These are phyloP conservation scores for Scolopax rusticola DNA, from an alignment of 2,797 vertebrate species.

Conservation along the genomic window DNA sequence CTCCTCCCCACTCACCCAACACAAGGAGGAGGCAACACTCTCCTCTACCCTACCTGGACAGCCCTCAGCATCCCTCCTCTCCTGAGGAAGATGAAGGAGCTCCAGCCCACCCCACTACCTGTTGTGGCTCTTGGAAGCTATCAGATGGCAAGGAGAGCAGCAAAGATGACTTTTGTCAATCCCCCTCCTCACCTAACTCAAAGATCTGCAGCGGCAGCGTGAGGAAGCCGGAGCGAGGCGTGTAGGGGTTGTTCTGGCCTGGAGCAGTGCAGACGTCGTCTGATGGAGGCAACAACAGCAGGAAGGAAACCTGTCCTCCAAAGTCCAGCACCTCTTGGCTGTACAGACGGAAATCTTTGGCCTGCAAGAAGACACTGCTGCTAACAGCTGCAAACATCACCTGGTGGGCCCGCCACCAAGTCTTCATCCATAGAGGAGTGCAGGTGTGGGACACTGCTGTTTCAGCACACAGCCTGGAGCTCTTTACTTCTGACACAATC, in stretches of 20 bases:
- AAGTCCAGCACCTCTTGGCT: slow-evolving; percentile 92
- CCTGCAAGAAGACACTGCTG: slow-evolving; percentile 74
- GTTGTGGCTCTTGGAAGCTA: not conserved
- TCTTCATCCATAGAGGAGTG: not conserved
- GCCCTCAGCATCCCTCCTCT: not conserved
- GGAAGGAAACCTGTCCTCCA: slow-evolving; percentile 89
- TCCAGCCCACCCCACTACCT: not conserved
- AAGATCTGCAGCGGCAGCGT: slow-evolving; percentile 92
- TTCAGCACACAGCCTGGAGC: not conserved
- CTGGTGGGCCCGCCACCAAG: not conserved
- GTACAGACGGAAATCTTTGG: slow-evolving; percentile 91
- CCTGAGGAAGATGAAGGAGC: not conserved
- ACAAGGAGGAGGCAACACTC: not conserved
- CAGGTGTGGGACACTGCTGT: not conserved
- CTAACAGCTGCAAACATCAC: not conserved
- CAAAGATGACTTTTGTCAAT: not conserved
- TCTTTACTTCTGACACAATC: not conserved
- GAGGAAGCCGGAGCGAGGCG: slow-evolving; percentile 88
- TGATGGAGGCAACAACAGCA: slow-evolving; percentile 90
- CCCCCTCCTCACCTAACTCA: slow-evolving; percentile 85
- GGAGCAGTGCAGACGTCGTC: slow-evolving; percentile 92
- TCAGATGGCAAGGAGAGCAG: not conserved
- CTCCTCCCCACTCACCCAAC: not conserved
- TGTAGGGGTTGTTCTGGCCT: slow-evolving; percentile 90
- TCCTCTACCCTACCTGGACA: not conserved